Conservation (phyloP, 1,140 invertebrate genomes). For the Parapsyche elsis region DNA sequence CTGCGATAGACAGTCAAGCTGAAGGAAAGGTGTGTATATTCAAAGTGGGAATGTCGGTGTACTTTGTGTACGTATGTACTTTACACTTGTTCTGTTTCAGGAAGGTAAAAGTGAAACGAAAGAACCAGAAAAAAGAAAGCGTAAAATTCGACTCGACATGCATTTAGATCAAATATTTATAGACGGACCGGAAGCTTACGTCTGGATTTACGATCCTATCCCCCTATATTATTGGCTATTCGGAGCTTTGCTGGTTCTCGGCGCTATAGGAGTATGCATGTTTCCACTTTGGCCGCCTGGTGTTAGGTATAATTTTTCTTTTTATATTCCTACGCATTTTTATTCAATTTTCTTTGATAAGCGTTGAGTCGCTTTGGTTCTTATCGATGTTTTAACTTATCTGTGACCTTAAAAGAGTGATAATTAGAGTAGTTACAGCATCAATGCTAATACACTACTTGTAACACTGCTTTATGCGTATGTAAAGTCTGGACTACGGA, state of each 20-base stretch:
- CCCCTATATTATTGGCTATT: conserved; percentile 97
- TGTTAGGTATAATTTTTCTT: conserved; percentile 72
- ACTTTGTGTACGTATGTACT: background rate
- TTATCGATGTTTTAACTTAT: background rate
- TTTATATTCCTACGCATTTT: background rate
- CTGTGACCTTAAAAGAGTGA: no score
- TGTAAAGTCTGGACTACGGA: no score
- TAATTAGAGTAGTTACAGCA: no score
- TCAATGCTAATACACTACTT: no score
- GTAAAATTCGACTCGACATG: conserved; percentile 90
- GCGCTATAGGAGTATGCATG: conserved; percentile 94
- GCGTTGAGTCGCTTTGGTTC: background rate
- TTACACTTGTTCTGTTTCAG: background rate
- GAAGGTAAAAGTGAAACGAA: conserved; percentile 56
- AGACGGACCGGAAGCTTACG: conserved; percentile 95
- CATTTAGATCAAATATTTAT: conserved; percentile 94
- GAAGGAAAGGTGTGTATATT: conserved; percentile 60
- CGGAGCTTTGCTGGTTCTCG: conserved; percentile 90
- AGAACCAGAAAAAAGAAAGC: conserved; percentile 70
- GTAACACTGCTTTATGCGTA: no score
- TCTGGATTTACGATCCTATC: conserved; percentile 99
- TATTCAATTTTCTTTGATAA: no score
- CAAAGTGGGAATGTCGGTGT: background rate
- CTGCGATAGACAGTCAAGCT: conserved; percentile 68
- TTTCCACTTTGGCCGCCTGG: conserved; percentile 97